Conservation (phyloP, 2,113 vertebrate genomes). For the Rattus rattus region DNA sequence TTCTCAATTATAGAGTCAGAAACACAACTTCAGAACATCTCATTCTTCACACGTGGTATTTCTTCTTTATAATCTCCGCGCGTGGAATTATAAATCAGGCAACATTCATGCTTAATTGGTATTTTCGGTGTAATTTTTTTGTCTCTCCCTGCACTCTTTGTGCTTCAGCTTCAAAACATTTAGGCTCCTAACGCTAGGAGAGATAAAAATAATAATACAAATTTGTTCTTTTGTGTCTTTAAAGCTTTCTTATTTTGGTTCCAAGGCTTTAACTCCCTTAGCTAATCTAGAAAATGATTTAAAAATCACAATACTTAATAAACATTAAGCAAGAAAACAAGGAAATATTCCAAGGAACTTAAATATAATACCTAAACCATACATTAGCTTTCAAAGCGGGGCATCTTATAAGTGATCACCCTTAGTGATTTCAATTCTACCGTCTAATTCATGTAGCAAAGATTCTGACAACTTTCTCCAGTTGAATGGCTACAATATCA, state of each 20-base stretch:
- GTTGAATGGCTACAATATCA: background rate
- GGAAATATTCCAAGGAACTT: slow-evolving; percentile 53
- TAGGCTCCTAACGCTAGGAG: slow-evolving; percentile 64
- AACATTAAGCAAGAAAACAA: slow-evolving; percentile 65
- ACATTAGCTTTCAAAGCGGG: slow-evolving; percentile 56
- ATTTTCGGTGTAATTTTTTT: slow-evolving; percentile 76
- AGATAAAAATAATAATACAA: slow-evolving; percentile 82
- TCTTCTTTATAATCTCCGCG: slow-evolving; percentile 77
- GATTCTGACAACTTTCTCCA: background rate
- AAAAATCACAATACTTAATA: slow-evolving; percentile 65
- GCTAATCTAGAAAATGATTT: slow-evolving; percentile 66
- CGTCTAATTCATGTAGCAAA: background rate
- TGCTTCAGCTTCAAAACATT: slow-evolving; percentile 77
- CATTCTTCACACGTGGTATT: slow-evolving; percentile 61
- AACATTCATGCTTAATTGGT: slow-evolving; percentile 79
- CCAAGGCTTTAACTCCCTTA: slow-evolving; percentile 53
- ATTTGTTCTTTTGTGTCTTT: slow-evolving; percentile 68
- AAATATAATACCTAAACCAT: slow-evolving; percentile 63
- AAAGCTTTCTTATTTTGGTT: slow-evolving; percentile 61
- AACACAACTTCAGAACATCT: slow-evolving; percentile 75
- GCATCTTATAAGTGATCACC: background rate
- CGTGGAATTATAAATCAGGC: slow-evolving; percentile 79
- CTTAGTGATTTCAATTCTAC: slow-evolving; percentile 30
- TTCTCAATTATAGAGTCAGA: slow-evolving; percentile 78
- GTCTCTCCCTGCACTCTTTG: slow-evolving; percentile 75